A percentile compares a stretch with the other conserved stretches of the same genome.
These are phyloP conservation scores for Crax fasciolata DNA, from an alignment of 2,797 vertebrate genomes.

Conservation along the genomic window DNA sequence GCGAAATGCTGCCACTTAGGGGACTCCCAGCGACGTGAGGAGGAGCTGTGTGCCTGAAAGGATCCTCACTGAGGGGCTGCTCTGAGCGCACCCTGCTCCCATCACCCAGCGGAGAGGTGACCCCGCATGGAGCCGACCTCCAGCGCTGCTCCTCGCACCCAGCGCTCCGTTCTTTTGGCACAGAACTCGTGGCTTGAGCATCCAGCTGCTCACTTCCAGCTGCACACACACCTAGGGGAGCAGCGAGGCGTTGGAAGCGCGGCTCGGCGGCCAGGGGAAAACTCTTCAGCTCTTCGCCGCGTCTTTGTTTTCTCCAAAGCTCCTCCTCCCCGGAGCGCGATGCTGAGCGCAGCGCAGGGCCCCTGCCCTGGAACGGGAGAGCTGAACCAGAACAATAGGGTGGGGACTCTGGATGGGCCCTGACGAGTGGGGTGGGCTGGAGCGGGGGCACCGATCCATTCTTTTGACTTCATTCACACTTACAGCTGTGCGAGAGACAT, in stretches of 20 bases:
- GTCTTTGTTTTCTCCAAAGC: slow-evolving; percentile 61
- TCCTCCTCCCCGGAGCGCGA: slow-evolving; percentile 60
- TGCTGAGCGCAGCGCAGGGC: slow-evolving; percentile 61
- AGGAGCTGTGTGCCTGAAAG: slow-evolving; percentile 42
- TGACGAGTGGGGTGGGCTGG: slow-evolving; percentile 31
- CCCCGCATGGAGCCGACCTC: neutral
- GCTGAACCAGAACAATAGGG: slow-evolving; percentile 78
- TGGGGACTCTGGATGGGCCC: slow-evolving; percentile 69
- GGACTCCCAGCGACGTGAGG: slow-evolving; percentile 67
- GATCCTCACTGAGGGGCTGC: slow-evolving; percentile 22
- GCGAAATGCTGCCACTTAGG: slow-evolving; percentile 75
- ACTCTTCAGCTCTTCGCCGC: slow-evolving; percentile 5
- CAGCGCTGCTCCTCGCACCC: slow-evolving; percentile 49
- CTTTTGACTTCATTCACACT: slow-evolving; percentile 79
- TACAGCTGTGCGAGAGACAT: slow-evolving; percentile 79
- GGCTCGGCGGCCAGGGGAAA: slow-evolving; percentile 44
- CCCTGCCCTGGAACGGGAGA: slow-evolving; percentile 71
- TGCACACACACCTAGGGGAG: slow-evolving; percentile 59
- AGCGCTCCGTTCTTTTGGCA: slow-evolving; percentile 46
- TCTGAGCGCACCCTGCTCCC: neutral
- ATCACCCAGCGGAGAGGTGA: slow-evolving; percentile 1
- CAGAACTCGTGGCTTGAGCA: slow-evolving; percentile 4
- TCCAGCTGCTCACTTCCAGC: slow-evolving; percentile 38
- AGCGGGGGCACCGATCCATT: slow-evolving; percentile 66
- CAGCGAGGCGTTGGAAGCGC: slow-evolving; percentile 39